Base-by-base conservation (phyloP, 1,140 invertebrate genomes). In the Sminthurides bifidus region DNA sequence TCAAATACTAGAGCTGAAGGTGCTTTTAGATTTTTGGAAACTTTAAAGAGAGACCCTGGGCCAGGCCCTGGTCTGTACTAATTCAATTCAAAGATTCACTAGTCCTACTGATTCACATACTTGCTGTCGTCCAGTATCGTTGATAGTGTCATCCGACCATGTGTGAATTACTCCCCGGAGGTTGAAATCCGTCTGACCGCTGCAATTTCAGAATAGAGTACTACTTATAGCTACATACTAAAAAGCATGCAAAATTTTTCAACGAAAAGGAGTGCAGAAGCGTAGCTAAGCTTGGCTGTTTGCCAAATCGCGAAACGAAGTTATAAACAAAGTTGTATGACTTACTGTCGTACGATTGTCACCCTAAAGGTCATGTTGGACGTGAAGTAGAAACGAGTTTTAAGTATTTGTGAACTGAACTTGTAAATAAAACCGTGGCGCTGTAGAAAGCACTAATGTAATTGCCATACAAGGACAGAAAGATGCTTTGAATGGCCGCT, bases 91-190 rank as follows among this genome's bases (percentile, higher is more conserved):
- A n/a, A n/a, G n/a, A n/a, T n/a, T n/a, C n/a, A n/a, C n/a, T n/a
- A n/a, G n/a, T n/a, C n/a, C n/a, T n/a, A n/a, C n/a, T 52, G 23
- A 29, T 31, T 17, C 23, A 12, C 6, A 17, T 54, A 54, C 52
- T 43, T 54, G 52, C n/a, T 44, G 6, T 21, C 12, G 8, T 27
- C 52, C 52, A 45, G 3, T 45, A 8, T 46, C 29, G 31, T 54
- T 54, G 3, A 53, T 41, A 4, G 24, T 43, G 5, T 21, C 51
- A 53, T 40, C 19, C 3, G 8, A 6, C 3, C 6, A 8, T 5
- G 38, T 26, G 30, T 43, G 33, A 53, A 53, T 43, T 24, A 53
- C 5, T 15, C n/a, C 6, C 3, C 43, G 40, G 6, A 40, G 15
- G 24, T 50, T 50, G 21, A 35, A 31, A 19, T 50, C 29, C 15